Conservation (phyloP, 2,113 vertebrate genomes). For the Indicator indicator region DNA sequence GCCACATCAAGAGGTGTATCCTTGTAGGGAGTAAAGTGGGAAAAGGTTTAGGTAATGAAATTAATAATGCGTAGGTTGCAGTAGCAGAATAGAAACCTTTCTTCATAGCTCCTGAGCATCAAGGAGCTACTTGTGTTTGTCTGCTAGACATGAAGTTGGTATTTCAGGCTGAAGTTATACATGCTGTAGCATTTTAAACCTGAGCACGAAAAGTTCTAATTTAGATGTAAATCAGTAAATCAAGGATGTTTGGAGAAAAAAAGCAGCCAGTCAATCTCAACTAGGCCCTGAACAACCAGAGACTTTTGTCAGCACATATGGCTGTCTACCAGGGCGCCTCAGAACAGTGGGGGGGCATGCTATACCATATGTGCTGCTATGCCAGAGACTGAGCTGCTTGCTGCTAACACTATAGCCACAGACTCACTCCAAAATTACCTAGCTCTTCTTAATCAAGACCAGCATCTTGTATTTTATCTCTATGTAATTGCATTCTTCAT, state of each 20-base stretch:
- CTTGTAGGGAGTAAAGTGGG: neutral
- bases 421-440: conserved; percentile 57
- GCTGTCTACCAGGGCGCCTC: conserved; percentile 69
- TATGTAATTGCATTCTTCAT: conserved; percentile 48
- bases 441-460: conserved; percentile 54
- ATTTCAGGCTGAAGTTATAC: conserved; percentile 39
- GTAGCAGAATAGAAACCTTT: neutral
- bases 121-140: neutral
- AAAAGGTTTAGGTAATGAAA: neutral
- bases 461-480: conserved; percentile 52
- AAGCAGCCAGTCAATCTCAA: conserved; percentile 41
- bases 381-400: conserved; percentile 60
- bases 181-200: conserved; percentile 22
- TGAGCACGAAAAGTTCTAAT: conserved; percentile 46
- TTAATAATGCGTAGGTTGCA: neutral
- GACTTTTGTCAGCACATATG: conserved; percentile 74
- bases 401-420: conserved; percentile 57
- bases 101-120: neutral
- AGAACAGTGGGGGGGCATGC: conserved; percentile 72
- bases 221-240: conserved; percentile 57
- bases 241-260: conserved; percentile 37
- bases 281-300: conserved; percentile 32
- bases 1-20: neutral
- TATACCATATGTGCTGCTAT: conserved; percentile 73
- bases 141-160: conserved; percentile 26